These are phyloP conservation scores for Sarcophaga bullata DNA, from an alignment of 1,140 invertebrate species.

Conservation along the genomic window DNA sequence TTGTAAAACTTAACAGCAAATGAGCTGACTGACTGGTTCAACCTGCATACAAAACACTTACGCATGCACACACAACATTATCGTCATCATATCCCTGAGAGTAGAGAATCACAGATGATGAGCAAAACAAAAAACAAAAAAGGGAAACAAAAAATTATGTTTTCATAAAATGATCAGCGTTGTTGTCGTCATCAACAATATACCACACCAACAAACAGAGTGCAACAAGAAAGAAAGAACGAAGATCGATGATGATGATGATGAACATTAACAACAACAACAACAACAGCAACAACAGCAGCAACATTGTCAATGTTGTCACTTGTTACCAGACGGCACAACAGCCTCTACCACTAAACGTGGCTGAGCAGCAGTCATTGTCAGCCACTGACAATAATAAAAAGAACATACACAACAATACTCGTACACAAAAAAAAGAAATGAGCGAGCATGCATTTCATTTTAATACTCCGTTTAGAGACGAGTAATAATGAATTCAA, in stretches of 20 bases:
- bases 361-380: neutral
- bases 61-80: neutral
- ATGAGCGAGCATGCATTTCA: neutral
- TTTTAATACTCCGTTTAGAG: too few species aligned
- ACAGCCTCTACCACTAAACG: neutral
- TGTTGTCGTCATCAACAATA: neutral
- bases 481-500: neutral
- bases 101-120: neutral
- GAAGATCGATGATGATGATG: neutral
- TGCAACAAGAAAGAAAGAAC: neutral
- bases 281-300: neutral
- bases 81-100: slow-evolving; percentile 8
- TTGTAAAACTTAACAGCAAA: slow-evolving; percentile 33
- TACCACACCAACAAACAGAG: neutral
- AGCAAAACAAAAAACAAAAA: neutral
- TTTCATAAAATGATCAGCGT: neutral
- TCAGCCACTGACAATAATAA: neutral
- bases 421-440: neutral
- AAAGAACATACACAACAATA: neutral
- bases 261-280: too few species aligned
- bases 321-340: neutral
- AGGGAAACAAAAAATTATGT: neutral
- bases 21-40: neutral
- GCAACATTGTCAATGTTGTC: slow-evolving; percentile 26
- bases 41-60: neutral